Conservation (phyloP, 2,888 invertebrate genomes). For the Drosophila mulleri region DNA sequence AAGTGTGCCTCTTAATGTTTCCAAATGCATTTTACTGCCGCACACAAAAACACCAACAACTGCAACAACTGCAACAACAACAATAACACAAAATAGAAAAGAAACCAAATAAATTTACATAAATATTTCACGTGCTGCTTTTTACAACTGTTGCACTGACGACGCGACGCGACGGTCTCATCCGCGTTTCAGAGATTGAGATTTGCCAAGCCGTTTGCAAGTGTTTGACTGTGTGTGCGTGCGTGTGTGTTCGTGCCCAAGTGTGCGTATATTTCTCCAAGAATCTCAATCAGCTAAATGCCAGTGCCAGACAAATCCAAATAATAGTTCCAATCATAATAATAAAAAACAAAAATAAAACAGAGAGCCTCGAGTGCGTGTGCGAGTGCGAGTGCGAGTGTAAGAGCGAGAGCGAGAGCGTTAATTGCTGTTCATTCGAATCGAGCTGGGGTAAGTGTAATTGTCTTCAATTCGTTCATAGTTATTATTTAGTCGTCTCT, state of each 20-base stretch:
- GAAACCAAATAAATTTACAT: slow-evolving; percentile 78
- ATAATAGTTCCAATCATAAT: slow-evolving; percentile 25
- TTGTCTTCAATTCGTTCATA: slow-evolving; percentile 39
- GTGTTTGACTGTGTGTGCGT: slow-evolving; percentile 37
- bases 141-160: slow-evolving; percentile 54
- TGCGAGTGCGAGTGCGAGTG: slow-evolving; percentile 14
- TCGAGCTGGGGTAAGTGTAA: slow-evolving; percentile 45
- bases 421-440: slow-evolving; percentile 40
- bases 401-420: slow-evolving; percentile 30
- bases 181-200: slow-evolving; percentile 69
- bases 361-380: slow-evolving; percentile 15
- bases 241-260: background rate
- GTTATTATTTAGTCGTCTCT: slow-evolving; percentile 46
- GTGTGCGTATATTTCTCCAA: slow-evolving; percentile 19
- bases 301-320: slow-evolving; percentile 42
- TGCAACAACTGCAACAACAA: background rate
- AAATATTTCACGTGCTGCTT: slow-evolving; percentile 78
- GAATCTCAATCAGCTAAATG: slow-evolving; percentile 31
- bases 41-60: slow-evolving; percentile 28
- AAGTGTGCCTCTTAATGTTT: slow-evolving; percentile 80
- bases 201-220: slow-evolving; percentile 52
- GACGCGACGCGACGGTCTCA: slow-evolving; percentile 52
- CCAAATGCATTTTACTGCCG: slow-evolving; percentile 70
- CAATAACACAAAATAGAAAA: slow-evolving; percentile 17
- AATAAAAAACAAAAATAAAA: slow-evolving; percentile 6